A percentile compares a stretch with the other conserved stretches of the same genome.
Evolutionary conservation across 2,888 invertebrate species (phyloP).

Genomic region (Gastrophysa polygoni): DNA sequence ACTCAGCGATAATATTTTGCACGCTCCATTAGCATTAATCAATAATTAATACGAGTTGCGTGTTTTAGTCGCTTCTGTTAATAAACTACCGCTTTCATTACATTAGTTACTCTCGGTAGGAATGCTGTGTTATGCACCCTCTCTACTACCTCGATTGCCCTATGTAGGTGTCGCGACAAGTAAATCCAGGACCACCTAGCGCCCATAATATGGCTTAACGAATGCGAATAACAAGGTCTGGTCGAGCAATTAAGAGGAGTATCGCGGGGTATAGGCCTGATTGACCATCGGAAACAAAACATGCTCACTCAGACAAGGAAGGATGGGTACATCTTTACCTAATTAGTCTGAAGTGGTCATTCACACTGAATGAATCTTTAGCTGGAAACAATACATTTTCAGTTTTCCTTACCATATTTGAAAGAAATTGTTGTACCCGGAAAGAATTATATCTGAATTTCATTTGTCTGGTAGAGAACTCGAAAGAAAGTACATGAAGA

Average conservation of each 20-base stretch:
- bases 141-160: constrained; percentile 12
- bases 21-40: constrained; percentile 47
- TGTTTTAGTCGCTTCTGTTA: constrained; percentile 41
- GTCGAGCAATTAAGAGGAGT: constrained; percentile 17
- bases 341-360: too few species aligned
- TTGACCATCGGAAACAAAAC: too few species aligned
- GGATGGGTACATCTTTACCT: too few species aligned
- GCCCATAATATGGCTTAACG: constrained; percentile 23
- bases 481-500: too few species aligned
- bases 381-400: too few species aligned
- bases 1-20: constrained; percentile 43
- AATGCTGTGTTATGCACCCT: constrained; percentile 20
- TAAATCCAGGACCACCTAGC: constrained; percentile 40
- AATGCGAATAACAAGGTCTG: constrained; percentile 14
- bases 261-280: constrained; percentile 3
- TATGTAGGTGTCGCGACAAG: constrained; percentile 41
- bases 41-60: constrained; percentile 48
- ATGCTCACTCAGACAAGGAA: too few species aligned
- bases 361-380: too few species aligned
- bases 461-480: too few species aligned
- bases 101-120: constrained; percentile 18
- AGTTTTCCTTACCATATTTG: too few species aligned
- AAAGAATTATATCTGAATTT: too few species aligned
- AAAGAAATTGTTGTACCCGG: too few species aligned
- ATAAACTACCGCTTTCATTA: constrained; percentile 45